Conservation (phyloP, 2,113 vertebrate species). For the Coptodon bakossiorum region DNA sequence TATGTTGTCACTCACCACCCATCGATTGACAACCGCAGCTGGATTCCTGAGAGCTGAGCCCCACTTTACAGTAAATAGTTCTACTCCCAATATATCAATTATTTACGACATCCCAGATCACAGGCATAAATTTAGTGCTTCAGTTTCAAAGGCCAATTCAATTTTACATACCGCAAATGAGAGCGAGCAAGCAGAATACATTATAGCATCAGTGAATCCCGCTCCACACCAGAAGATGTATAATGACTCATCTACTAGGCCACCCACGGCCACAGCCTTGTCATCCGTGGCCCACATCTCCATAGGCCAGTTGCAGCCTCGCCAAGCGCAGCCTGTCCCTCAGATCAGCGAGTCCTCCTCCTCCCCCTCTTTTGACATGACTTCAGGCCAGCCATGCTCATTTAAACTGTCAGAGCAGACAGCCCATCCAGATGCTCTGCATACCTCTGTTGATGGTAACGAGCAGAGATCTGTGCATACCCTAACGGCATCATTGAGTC, state of each 20-base stretch:
- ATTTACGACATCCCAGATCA: conserved; percentile 38
- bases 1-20: neutral
- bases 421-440: conserved; percentile 3
- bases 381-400: conserved; percentile 22
- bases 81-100: conserved; percentile 27
- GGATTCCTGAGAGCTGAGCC: neutral
- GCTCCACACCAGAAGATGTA: neutral
- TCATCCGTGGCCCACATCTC: neutral
- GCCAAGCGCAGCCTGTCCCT: neutral
- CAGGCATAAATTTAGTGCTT: conserved; percentile 5
- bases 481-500: conserved; percentile 18
- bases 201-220: neutral
- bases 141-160: neutral
- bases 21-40: neutral
- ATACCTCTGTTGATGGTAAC: conserved; percentile 36
- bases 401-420: conserved; percentile 21
- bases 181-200: neutral
- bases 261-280: neutral
- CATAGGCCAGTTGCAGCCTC: neutral
- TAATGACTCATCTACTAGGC: conserved; percentile 17
- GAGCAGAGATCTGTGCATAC: conserved; percentile 11
- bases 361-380: conserved; percentile 14
- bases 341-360: neutral
- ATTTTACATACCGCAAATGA: neutral
- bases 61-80: conserved; percentile 23